Base-by-base conservation (phyloP, 2,113 vertebrate genomes). In the Chaetura pelagica region DNA sequence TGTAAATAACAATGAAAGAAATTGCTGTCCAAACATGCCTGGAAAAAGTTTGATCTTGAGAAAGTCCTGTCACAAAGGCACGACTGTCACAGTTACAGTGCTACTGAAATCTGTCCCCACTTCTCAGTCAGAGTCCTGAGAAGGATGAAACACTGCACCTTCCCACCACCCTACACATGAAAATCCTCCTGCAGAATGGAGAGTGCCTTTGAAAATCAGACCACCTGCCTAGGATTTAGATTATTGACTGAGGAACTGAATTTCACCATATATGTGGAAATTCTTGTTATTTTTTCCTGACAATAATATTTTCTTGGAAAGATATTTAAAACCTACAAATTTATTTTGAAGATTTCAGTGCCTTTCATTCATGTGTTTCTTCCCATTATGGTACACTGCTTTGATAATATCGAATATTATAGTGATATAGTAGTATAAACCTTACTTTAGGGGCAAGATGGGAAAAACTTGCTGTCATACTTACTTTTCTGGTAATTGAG, bases 141-240 rank as follows among this genome's bases (percentile, higher is more conserved):
- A n/a, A 75, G 30, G 46, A 35, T 29, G 30, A 75, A 64, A 38
- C 15, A 23, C 16, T 42, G 44, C n/a, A 15, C 57, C 35, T 61
- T 18, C n/a, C 21, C 35, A 38, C 42, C 3, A 2, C 32, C 32
- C 32, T 26, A 42, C 55, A 38, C 23, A 19, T 49, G 22, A 55
- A 76, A 61, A 67, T 8, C 0, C 1, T 40, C 48, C 32, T 38
- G 34, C 35, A 0, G 0, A 51, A 61, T 23, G 26, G 52, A 8
- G 7, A 34, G 3, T 40, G 15, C 67, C 49, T 82, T 72, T 61
- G 55, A 54, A 75, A 82, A 55, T 44, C 40, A 42, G 34, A 26
- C 38, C 20, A 10, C 10, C 32, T 22, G 13, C 16, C n/a, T 71
- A 32, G 46, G n/a, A 40, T 52, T 86, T 27, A 27, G 8, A 19